Percentiles rank a stretch among this genome's conserved stretches.
These are phyloP conservation scores for Phaedon cochleariae DNA, from an alignment of 2,888 invertebrate genomes.

Conservation along the genomic window DNA sequence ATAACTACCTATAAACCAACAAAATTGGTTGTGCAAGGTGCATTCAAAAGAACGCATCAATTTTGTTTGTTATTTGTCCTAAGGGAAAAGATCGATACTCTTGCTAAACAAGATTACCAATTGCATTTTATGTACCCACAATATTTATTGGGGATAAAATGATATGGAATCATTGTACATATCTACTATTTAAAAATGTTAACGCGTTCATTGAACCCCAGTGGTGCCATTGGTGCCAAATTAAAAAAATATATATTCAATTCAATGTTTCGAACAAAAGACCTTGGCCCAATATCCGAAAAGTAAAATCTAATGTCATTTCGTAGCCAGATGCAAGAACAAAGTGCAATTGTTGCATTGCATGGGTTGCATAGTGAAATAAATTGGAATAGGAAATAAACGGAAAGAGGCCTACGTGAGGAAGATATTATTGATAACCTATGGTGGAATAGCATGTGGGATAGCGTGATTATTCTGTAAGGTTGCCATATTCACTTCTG, in stretches of 20 bases:
- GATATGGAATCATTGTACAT: too few relatives aligned
- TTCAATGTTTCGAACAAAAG: constrained; percentile 19
- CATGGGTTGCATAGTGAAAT: constrained; percentile 36
- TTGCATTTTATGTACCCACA: too few relatives aligned
- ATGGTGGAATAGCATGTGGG: too few relatives aligned
- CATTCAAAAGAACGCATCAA: too few relatives aligned
- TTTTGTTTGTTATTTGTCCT: too few relatives aligned
- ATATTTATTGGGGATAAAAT: too few relatives aligned
- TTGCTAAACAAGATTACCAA: too few relatives aligned
- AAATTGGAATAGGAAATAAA: constrained; percentile 36
- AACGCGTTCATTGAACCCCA: constrained; percentile 45
- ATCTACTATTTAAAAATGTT: background rate
- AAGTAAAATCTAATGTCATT: constrained; percentile 39
- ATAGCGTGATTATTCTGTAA: background rate
- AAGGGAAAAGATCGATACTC: too few relatives aligned
- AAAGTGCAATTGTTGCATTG: constrained; percentile 42
- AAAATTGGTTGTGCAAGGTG: too few relatives aligned
- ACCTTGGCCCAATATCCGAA: constrained; percentile 37
- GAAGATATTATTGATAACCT: constrained; percentile 55
- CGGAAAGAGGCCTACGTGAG: constrained; percentile 53
- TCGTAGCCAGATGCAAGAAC: constrained; percentile 38
- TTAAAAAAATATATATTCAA: constrained; percentile 15
- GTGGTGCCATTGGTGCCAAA: constrained; percentile 44
- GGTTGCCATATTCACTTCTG: constrained; percentile 20
- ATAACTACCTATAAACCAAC: too few relatives aligned